These are phyloP conservation scores for Catalaphyllia jardinei DNA, from an alignment of 64 coral and sea anemone genomes.

Conservation along the genomic window DNA sequence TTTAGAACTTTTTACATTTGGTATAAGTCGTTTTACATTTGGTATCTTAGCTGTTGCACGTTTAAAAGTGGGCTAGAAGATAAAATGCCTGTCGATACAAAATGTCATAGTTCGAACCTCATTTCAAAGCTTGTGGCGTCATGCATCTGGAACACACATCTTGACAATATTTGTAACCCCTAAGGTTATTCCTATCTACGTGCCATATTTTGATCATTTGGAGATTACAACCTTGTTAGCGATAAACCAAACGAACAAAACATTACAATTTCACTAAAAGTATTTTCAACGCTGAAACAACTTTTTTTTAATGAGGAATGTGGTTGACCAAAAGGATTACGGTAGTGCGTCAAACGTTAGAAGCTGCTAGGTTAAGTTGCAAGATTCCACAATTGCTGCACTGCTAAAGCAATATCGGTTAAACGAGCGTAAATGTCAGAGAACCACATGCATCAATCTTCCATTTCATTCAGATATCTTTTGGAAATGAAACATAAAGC, in stretches of 20 bases:
- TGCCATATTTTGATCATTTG: not conserved
- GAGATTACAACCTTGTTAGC: not conserved
- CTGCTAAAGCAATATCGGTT: not conserved
- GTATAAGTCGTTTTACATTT: too few relatives aligned
- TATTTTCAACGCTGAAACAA: not conserved
- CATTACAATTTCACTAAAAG: not conserved
- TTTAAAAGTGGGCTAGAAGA: not conserved
- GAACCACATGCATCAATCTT: not conserved
- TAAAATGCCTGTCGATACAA: not conserved
- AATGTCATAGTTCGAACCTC: not conserved
- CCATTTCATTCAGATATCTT: not conserved
- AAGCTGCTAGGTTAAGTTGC: not conserved
- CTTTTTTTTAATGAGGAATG: not conserved
- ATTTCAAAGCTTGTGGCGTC: not conserved
- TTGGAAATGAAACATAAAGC: too few relatives aligned
- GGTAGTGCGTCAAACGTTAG: not conserved
- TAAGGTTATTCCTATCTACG: not conserved
- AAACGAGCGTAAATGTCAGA: not conserved
- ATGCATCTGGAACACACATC: not conserved
- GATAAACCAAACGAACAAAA: not conserved
- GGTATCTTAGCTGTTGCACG: too few relatives aligned
- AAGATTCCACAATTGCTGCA: not conserved
- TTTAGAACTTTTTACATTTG: too few relatives aligned
- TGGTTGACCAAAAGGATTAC: not conserved
- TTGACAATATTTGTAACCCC: not conserved